Base-by-base conservation (phyloP, 2,113 vertebrate species). In the Cyanocitta stelleri region DNA sequence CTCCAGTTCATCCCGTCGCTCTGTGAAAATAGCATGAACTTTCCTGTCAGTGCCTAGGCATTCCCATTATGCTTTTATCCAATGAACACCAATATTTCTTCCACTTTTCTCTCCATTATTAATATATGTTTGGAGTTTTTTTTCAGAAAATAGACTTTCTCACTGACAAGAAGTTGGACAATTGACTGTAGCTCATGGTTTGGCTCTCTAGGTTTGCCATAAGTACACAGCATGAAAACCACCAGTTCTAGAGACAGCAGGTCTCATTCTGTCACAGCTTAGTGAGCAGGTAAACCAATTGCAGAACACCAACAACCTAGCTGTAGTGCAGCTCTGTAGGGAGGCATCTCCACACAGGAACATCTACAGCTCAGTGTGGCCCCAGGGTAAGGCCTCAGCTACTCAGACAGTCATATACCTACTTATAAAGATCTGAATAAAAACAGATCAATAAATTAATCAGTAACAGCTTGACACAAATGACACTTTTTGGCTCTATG, bases 111-210 rank as follows among this genome's bases (percentile, higher is more conserved):
- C 26, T 11, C 6, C 33, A n/a, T 67, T 66, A n/a, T 58, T 66
- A 37, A 39, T 48, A 43, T 2, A 24, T 41, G 0, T 18, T 26
- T 17, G 13, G n/a, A 30, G 3, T 1, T 7, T 59, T 37, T 37
- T 58, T n/a, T 1, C 6, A 12, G 17, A 35, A 49, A 24, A 41
- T 29, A 63, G 85, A 24, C 7, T 49, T 81, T 80, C n/a, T 32
- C 33, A 22, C 73, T 61, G 46, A 33, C 22, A 32, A 85, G 30
- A 39, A 59, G 11, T 10, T 68, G 49, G 24, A 74, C 4, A 67
- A 33, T 67, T 74, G 16, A 24, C 19, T 77, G 11, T 68, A 79
- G 3, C 35, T 80, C 44, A 68, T 4, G 1, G 16, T 15, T 41
- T 62, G 37, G 17, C 24, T 39, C 59, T 56, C 39, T 63, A 0